Evolutionary conservation across 2,113 vertebrate genomes (phyloP).

Genomic region (Carassius carassius): DNA sequence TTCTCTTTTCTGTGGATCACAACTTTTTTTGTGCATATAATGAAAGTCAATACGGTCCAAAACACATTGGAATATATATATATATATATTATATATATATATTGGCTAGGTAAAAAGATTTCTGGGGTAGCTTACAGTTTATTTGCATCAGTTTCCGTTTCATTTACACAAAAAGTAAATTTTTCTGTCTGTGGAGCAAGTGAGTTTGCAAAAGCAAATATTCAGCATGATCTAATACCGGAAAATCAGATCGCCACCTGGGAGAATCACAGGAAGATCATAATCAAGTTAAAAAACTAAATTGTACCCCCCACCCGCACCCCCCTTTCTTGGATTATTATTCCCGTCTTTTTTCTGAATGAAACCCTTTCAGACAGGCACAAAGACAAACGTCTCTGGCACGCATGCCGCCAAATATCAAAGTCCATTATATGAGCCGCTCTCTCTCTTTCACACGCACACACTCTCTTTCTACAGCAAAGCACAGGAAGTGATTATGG

Average conservation of each 20-base stretch:
- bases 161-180: constrained; percentile 1
- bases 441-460: constrained; percentile 53
- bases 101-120: background rate
- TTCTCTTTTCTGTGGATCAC: too few relatives aligned
- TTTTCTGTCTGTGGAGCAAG: background rate
- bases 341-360: constrained; percentile 65
- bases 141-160: background rate
- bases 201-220: constrained; percentile 20
- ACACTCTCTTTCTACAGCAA: constrained; percentile 63
- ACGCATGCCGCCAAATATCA: constrained; percentile 28
- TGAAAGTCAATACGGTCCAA: background rate
- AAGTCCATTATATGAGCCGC: constrained; percentile 75
- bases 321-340: background rate
- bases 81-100: too few relatives aligned
- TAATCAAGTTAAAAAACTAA: constrained; percentile 21
- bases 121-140: background rate
- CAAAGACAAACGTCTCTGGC: background rate
- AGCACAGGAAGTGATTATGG: constrained; percentile 77
- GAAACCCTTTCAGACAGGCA: constrained; percentile 72
- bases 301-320: background rate
- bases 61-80: background rate
- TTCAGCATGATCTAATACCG: background rate
- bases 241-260: constrained; percentile 9
- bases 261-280: background rate
- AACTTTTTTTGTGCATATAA: background rate